Evolutionary conservation across 2,113 vertebrate genomes (phyloP).

Genomic region (Symphodus melops): DNA sequence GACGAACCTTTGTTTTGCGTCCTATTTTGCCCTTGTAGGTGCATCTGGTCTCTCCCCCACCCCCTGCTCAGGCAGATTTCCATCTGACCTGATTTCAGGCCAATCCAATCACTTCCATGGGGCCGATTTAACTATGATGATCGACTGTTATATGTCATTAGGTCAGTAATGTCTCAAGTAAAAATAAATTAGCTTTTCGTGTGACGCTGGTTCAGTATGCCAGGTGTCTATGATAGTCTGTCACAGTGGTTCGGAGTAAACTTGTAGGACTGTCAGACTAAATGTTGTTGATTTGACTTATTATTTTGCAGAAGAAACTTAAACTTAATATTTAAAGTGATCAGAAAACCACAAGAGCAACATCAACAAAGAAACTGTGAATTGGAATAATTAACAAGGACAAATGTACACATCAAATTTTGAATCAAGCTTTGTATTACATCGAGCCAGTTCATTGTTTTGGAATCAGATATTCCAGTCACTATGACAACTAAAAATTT

Average conservation of each 20-base stretch:
- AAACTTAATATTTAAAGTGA: no score
- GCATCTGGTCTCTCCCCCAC: not conserved
- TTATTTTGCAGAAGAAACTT: no score
- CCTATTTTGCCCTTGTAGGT: not conserved
- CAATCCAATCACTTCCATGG: not conserved
- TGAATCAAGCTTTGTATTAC: no score
- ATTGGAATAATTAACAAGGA: no score
- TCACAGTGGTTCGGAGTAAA: not conserved
- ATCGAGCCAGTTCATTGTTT: no score
- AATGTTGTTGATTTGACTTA: no score
- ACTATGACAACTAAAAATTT: no score
- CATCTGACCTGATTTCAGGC: conserved; percentile 1
- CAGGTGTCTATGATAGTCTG: not conserved
- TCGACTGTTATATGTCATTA: not conserved
- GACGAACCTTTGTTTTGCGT: not conserved
- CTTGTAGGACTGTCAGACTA: no score
- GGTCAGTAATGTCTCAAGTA: not conserved
- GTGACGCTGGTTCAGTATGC: not conserved
- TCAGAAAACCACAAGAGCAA: no score
- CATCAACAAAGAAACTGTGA: no score
- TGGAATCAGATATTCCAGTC: no score
- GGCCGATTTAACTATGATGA: not conserved
- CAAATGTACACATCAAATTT: no score
- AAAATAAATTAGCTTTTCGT: not conserved
- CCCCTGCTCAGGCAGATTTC: not conserved